Evolutionary conservation across 2,113 vertebrate genomes (phyloP).

Genomic region (Potamarius usumacintae): DNA sequence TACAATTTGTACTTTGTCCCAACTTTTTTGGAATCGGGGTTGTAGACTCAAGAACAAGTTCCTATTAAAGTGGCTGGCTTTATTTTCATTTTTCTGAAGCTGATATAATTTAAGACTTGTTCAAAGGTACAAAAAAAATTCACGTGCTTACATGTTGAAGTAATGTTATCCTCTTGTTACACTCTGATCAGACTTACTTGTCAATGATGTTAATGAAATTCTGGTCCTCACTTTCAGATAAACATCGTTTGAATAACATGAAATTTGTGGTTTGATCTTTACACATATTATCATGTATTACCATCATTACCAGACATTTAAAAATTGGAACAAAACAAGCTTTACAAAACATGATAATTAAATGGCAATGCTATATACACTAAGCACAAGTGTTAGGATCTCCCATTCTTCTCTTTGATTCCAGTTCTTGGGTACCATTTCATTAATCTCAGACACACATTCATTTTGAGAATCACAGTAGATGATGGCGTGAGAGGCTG

Average conservation of each 20-base stretch:
- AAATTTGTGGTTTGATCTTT: background rate
- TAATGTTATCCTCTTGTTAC: background rate
- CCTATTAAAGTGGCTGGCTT: too few relatives aligned
- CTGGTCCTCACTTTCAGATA: background rate
- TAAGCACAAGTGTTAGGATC: background rate
- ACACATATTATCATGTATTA: background rate
- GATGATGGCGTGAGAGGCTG: conserved; percentile 30
- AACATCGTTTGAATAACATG: background rate
- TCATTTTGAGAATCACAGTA: conserved; percentile 29
- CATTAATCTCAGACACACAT: conserved; percentile 37
- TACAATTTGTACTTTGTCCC: too few relatives aligned
- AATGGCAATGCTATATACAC: background rate
- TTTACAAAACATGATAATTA: background rate
- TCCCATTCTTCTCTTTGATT: conserved; percentile 10
- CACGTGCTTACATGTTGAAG: background rate
- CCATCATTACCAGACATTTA: background rate
- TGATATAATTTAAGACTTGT: background rate
- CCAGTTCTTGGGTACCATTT: conserved; percentile 25
- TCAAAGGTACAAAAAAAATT: background rate
- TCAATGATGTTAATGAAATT: background rate
- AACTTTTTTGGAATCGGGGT: too few relatives aligned
- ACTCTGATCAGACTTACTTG: background rate
- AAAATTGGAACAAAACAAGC: background rate
- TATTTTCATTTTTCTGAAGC: background rate
- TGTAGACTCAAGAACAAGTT: too few relatives aligned